Evolutionary conservation across 1,140 invertebrate genomes (phyloP).

Genomic region (Drosophila tani): DNA sequence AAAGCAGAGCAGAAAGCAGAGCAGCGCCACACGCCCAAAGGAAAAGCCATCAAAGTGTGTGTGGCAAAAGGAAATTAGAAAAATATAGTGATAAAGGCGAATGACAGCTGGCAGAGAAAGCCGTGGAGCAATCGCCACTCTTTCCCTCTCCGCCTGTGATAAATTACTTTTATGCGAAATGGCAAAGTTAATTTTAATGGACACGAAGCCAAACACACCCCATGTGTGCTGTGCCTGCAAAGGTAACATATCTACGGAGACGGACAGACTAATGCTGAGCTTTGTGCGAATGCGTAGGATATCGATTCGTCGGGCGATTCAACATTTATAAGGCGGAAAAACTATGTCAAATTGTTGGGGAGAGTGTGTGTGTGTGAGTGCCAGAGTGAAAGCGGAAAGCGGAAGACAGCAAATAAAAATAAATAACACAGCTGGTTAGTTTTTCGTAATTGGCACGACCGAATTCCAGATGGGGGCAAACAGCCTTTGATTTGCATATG

Average conservation of each 20-base stretch:
- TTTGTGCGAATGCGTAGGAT: constrained; percentile 59
- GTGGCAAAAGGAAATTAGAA: constrained; percentile 72
- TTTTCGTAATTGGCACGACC: constrained; percentile 76
- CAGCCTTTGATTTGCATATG: constrained; percentile 60
- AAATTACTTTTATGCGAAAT: constrained; percentile 82
- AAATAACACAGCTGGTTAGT: constrained; percentile 77
- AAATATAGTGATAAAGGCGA: constrained; percentile 65
- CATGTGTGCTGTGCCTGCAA: constrained; percentile 23
- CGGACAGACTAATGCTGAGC: constrained; percentile 40
- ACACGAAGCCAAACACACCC: constrained; percentile 79
- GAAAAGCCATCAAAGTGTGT: constrained; percentile 37
- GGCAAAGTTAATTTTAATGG: constrained; percentile 81
- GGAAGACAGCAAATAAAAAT: constrained; percentile 79
- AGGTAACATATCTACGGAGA: constrained; percentile 35
- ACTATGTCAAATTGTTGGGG: constrained; percentile 62
- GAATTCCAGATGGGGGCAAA: constrained; percentile 29
- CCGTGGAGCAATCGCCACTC: constrained; percentile 53
- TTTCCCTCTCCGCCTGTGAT: constrained; percentile 60
- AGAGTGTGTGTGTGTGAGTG: constrained; percentile 11
- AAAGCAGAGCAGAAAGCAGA: not conserved
- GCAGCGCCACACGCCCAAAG: constrained; percentile 29
- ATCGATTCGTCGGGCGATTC: constrained; percentile 71
- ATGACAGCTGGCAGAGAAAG: constrained; percentile 40
- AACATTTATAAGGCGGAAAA: constrained; percentile 76
- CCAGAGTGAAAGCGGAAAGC: constrained; percentile 56